phyloP scores from a whole-genome alignment of 2,888 invertebrate species.

The Calameuta idolon region DNA sequence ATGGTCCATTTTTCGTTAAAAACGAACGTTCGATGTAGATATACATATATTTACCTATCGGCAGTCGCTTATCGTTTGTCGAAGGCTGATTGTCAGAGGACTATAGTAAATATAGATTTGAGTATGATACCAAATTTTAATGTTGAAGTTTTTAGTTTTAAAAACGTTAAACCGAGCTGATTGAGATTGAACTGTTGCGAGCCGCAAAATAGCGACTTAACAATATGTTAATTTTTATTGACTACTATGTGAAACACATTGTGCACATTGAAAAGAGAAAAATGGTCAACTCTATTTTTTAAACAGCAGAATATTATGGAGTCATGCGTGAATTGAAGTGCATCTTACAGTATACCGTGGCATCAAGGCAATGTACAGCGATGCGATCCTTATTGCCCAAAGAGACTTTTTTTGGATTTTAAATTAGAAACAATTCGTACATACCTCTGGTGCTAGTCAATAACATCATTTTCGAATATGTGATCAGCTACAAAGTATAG shows the following conservation, averaged over 20 bases:
- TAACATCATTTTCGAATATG: not conserved
- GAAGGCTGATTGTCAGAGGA: constrained; percentile 12
- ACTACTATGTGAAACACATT: not conserved
- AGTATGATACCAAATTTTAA: constrained; percentile 7
- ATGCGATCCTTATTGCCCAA: not conserved
- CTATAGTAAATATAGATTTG: constrained; percentile 6
- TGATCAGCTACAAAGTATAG: not conserved
- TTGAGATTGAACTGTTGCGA: not conserved
- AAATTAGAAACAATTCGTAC: not conserved
- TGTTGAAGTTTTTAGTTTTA: constrained; percentile 1
- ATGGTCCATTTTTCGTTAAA: not conserved
- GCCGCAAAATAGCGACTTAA: not conserved
- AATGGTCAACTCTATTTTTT: not conserved
- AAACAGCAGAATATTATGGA: not conserved
- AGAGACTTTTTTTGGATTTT: not conserved
- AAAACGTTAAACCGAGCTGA: not conserved
- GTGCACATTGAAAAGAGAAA: not conserved
- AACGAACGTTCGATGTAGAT: not conserved
- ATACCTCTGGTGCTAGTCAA: not conserved
- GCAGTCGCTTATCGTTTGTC: not conserved
- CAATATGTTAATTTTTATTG: not conserved
- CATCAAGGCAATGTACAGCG: not conserved
- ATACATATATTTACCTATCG: not conserved
- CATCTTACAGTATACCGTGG: not conserved
- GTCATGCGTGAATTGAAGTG: not conserved